phyloP scores from a whole-genome alignment of 1,140 invertebrate species.

The Eriocheir sinensis region DNA sequence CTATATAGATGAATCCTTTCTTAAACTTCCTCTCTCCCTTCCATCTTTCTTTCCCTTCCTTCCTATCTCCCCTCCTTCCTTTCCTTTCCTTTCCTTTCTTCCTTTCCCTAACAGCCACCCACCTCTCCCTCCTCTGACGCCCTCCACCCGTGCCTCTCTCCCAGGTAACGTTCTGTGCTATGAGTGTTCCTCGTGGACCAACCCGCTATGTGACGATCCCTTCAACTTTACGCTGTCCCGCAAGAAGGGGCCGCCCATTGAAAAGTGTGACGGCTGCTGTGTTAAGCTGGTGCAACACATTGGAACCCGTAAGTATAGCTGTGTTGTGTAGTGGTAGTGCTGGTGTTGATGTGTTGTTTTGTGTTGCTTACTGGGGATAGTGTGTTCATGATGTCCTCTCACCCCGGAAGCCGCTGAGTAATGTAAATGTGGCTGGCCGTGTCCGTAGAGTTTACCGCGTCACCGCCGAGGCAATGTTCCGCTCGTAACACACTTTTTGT shows the following conservation, averaged over 20 bases:
- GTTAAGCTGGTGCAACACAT: constrained; percentile 96
- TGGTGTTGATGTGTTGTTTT: neutral
- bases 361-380: neutral
- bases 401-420: too few relatives aligned
- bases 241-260: constrained; percentile 84
- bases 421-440: too few relatives aligned
- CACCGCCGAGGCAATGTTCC: too few relatives aligned
- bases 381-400: too few relatives aligned
- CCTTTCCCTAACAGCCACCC: neutral
- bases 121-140: neutral
- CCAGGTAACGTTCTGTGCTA: constrained; percentile 89
- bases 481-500: too few relatives aligned
- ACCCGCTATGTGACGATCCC: constrained; percentile 93
- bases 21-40: neutral
- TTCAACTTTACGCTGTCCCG: constrained; percentile 95
- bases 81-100: neutral
- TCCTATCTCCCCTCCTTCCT: constrained; percentile 27
- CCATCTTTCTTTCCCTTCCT: constrained; percentile 39
- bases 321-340: neutral
- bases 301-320: constrained; percentile 88
- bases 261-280: constrained; percentile 92
- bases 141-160: neutral
- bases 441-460: too few relatives aligned
- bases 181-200: constrained; percentile 95
- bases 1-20: neutral